Evolutionary conservation across 2,797 vertebrate species (phyloP), one percentile per base, ranked within the genome.

Genomic region (Hydrophis major): DNA sequence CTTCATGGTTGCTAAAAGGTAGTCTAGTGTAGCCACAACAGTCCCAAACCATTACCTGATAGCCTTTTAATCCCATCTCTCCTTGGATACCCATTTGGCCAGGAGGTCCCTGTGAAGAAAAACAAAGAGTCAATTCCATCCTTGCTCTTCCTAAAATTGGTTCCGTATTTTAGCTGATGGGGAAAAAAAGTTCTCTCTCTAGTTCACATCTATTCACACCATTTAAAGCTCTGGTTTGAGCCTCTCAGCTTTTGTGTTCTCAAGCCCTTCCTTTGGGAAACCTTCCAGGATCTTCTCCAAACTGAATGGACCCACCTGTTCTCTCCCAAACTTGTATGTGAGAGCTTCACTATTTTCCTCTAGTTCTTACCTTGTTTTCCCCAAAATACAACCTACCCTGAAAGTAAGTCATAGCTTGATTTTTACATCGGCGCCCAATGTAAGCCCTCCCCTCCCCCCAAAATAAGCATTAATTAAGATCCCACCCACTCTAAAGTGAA

Each of bases 71-170:
- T 93, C 99, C 99, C 7, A 98, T 96, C 90, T 99, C 99, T 32
- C 99, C 99, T 94, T 99, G 99, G 92, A 98, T 96, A 93, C 99
- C 99, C 99, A 99, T 99, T 88, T 98, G 98, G 91, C 99, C 99
- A 0, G 99, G 99, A 96, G 98, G 98, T 66, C 99, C 99, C 99
- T 99, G 91, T 4, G 2, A 94, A 91, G 95, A 96, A 95, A 59
- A 92, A 66, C 3, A 55, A 74, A 63, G 86, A 0, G 0, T 11
- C 66, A 12, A 12, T 1, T 63, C 4, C 86, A 60, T 42, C 55
- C 53, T 8, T 86, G 55, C 11, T 25, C 13, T 47, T 83, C 74
- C 37, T 27, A 16, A 27, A 8, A 78, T 16, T 63, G 5, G 1
- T 61, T 8, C 27, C 4, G 2, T 12, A 16, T 20, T 47, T 59